Percentiles rank a stretch among this genome's conserved stretches.
phyloP scores from a whole-genome alignment of 2,888 invertebrate species.

The Sinopyrophorus schimmeli region DNA sequence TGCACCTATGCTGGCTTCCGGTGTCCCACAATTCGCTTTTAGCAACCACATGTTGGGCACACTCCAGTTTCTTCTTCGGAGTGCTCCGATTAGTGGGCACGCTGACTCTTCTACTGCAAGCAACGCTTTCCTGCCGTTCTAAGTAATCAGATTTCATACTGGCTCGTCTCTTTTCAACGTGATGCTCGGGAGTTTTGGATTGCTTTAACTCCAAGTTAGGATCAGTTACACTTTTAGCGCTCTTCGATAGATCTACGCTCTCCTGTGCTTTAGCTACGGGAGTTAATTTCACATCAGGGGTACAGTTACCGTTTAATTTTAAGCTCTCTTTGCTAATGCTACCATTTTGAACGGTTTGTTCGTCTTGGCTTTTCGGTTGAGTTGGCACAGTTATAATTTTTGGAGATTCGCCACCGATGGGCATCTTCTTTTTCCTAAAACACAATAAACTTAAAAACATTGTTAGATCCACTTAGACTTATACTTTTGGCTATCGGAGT shows the following conservation, averaged over 20 bases:
- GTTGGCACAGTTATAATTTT: conserved; percentile 26
- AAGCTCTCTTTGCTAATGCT: conserved; percentile 30
- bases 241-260: conserved; percentile 5
- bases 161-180: conserved; percentile 17
- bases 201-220: conserved; percentile 19
- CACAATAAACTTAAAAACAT: conserved; percentile 2
- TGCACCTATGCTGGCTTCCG: conserved; percentile 52
- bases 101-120: conserved; percentile 42
- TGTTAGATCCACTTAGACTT: conserved; percentile 34
- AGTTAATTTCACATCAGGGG: background rate
- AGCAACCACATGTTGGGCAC: conserved; percentile 53
- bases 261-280: conserved; percentile 9
- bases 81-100: conserved; percentile 47
- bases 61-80: conserved; percentile 57
- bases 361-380: conserved; percentile 8
- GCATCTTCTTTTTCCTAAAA: conserved; percentile 39
- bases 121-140: conserved; percentile 7
- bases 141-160: conserved; percentile 11
- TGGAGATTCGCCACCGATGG: conserved; percentile 42
- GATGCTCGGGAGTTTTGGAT: conserved; percentile 12
- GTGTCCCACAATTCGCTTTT: conserved; percentile 57
- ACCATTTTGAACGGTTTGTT: conserved; percentile 36
- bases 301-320: conserved; percentile 7
- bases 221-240: conserved; percentile 3
- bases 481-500: conserved; percentile 59